These are phyloP conservation scores for Seira sanloemensis DNA, from an alignment of 2,888 invertebrate genomes.

Conservation along the genomic window DNA sequence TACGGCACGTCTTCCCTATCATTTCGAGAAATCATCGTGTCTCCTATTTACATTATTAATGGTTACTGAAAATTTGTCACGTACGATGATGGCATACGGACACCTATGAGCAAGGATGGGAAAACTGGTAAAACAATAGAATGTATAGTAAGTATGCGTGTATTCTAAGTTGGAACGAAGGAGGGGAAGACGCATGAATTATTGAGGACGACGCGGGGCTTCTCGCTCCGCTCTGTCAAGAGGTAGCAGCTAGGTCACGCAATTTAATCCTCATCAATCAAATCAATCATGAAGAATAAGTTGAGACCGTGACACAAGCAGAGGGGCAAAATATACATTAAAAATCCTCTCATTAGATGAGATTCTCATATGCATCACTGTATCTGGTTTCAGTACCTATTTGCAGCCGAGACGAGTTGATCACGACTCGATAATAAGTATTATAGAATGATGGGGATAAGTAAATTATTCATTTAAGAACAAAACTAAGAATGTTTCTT, in stretches of 20 bases:
- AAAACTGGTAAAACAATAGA: constrained; percentile 2
- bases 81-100: background rate
- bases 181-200: background rate
- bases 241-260: constrained; percentile 63
- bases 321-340: background rate
- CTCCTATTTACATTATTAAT: constrained; percentile 22
- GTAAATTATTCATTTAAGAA: too few species aligned
- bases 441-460: background rate
- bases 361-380: background rate
- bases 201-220: constrained; percentile 5
- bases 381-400: constrained; percentile 47
- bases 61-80: background rate
- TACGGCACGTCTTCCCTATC: constrained; percentile 53
- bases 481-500: too few species aligned
- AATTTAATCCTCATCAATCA: constrained; percentile 64
- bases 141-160: background rate
- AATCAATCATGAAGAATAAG: constrained; percentile 34
- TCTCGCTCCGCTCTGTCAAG: constrained; percentile 9
- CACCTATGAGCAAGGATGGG: background rate
- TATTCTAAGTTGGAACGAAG: too few species aligned
- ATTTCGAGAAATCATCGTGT: constrained; percentile 43
- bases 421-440: background rate
- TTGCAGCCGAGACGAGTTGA: background rate
- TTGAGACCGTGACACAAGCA: background rate
- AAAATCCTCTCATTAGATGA: background rate